Percentiles rank a stretch among this genome's conserved stretches.
Conservation (phyloP, 2,888 invertebrate genomes). For the Cephus nigrinus region DNA sequence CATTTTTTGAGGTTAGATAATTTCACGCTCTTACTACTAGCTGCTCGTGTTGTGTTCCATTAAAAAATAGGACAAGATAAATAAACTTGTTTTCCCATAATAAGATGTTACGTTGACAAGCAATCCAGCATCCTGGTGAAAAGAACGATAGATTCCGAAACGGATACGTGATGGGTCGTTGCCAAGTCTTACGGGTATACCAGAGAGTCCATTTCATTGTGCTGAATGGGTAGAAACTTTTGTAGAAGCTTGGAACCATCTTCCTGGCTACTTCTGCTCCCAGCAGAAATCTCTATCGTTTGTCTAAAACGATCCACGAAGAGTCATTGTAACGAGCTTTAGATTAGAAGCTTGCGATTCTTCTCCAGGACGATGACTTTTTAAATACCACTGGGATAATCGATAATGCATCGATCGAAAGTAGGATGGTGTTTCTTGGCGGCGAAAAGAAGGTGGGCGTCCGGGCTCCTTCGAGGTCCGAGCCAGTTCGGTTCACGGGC, state of each 20-base stretch:
- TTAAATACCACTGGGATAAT: background rate
- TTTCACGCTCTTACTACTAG: background rate
- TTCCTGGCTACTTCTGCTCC: background rate
- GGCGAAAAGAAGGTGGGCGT: slow-evolving; percentile 6
- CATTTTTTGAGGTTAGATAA: background rate
- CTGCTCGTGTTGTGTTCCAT: background rate
- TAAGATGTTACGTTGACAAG: background rate
- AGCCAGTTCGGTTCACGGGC: slow-evolving; percentile 53
- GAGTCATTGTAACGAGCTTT: background rate
- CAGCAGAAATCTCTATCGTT: background rate
- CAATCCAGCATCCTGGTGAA: background rate
- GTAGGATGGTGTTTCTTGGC: background rate
- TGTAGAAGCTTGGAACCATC: background rate
- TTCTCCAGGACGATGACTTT: background rate
- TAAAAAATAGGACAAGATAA: background rate
- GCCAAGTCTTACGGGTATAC: background rate
- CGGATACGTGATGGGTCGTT: background rate
- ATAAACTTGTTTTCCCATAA: background rate
- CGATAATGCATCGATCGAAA: background rate
- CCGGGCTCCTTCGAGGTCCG: slow-evolving; percentile 6
- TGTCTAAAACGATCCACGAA: background rate
- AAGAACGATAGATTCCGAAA: background rate
- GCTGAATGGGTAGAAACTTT: background rate
- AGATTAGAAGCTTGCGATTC: background rate
- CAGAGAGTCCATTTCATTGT: background rate